Evolutionary conservation across 2,888 invertebrate species (phyloP).

Genomic region (Papilio elwesi): DNA sequence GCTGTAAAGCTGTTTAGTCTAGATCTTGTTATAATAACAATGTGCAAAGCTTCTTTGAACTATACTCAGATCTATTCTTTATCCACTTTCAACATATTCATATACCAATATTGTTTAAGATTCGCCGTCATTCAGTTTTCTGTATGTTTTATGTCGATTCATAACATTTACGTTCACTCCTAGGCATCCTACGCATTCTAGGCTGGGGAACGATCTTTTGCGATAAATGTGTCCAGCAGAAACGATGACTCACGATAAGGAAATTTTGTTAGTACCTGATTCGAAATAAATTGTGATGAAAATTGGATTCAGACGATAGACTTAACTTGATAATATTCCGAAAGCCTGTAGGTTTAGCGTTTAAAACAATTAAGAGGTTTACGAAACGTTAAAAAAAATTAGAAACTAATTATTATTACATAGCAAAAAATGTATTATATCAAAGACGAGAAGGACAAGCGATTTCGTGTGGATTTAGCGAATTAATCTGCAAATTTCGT

Average conservation of each 20-base stretch:
- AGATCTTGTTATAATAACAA: constrained; percentile 21
- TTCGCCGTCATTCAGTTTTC: not conserved
- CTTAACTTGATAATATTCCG: too few relatives aligned
- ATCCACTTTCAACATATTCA: not conserved
- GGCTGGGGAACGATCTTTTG: too few relatives aligned
- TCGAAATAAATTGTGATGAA: too few relatives aligned
- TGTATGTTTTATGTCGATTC: not conserved
- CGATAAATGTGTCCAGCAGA: too few relatives aligned
- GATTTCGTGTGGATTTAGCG: not conserved
- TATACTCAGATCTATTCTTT: not conserved
- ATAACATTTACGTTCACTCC: not conserved
- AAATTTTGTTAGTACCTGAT: too few relatives aligned
- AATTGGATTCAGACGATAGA: too few relatives aligned
- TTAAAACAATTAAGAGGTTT: too few relatives aligned
- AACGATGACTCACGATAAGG: too few relatives aligned
- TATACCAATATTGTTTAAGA: not conserved
- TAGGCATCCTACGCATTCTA: too few relatives aligned
- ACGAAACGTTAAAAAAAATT: too few relatives aligned
- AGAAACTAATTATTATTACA: too few relatives aligned
- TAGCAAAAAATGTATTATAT: not conserved
- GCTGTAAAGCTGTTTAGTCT: constrained; percentile 30
- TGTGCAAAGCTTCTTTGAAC: constrained; percentile 6
- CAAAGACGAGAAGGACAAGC: not conserved
- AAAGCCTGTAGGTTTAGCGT: too few relatives aligned
- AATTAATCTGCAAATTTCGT: not conserved